Evolutionary conservation across 92 coral and sea anemone species (phyloP).

Genomic region (Pocillopora meandrina): DNA sequence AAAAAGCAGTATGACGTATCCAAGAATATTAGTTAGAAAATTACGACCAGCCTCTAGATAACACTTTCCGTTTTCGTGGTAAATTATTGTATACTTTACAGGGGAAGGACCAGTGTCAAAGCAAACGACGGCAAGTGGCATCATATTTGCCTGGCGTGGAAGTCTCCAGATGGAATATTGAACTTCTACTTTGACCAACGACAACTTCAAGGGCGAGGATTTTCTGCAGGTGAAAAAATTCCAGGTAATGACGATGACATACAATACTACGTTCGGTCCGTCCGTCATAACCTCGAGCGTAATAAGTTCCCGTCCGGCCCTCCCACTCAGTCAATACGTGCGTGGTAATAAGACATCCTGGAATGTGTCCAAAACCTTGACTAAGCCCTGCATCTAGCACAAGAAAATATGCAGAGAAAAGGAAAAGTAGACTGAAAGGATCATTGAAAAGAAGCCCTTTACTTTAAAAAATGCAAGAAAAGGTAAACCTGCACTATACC

Average conservation of each 20-base stretch:
- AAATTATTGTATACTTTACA: background rate
- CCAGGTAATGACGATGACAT: slow-evolving; percentile 35
- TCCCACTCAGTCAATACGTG: background rate
- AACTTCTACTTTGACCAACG: background rate
- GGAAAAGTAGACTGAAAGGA: background rate
- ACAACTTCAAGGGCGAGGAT: background rate
- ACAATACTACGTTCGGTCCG: too few relatives aligned
- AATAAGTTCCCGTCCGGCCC: background rate
- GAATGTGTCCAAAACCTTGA: background rate
- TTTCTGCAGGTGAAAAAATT: slow-evolving; percentile 32
- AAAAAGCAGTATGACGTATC: too few relatives aligned
- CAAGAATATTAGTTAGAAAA: too few relatives aligned
- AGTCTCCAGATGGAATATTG: slow-evolving; percentile 10
- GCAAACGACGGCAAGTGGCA: slow-evolving; percentile 57
- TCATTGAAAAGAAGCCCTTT: background rate
- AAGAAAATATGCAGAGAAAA: too few relatives aligned
- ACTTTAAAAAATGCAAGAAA: background rate
- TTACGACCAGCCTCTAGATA: too few relatives aligned
- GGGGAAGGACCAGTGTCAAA: slow-evolving; percentile 7
- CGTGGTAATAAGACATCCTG: background rate
- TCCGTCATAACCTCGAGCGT: background rate
- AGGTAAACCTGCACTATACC: background rate
- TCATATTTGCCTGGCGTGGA: slow-evolving; percentile 44
- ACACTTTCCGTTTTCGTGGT: too few relatives aligned
- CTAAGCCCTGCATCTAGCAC: too few relatives aligned